phyloP scores from a whole-genome alignment of 2,113 vertebrate species.

The Perca flavescens region DNA sequence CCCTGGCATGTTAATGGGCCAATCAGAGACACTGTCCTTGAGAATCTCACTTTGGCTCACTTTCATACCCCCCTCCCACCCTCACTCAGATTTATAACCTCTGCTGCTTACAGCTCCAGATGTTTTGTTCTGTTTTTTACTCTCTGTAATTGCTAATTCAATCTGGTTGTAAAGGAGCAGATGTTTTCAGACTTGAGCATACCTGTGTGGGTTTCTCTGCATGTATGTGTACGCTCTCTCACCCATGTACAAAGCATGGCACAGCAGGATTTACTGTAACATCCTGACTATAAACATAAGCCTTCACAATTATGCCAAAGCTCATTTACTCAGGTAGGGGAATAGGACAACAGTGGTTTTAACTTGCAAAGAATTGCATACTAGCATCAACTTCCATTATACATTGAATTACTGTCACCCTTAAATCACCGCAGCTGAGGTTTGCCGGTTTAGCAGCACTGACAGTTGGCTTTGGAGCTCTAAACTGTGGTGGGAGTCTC shows the following conservation, averaged over 20 bases:
- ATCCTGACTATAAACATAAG: slow-evolving; percentile 76
- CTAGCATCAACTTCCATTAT: slow-evolving; percentile 71
- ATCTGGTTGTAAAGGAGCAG: slow-evolving; percentile 85
- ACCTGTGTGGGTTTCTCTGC: slow-evolving; percentile 70
- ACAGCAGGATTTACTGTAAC: slow-evolving; percentile 75
- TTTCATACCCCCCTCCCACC: slow-evolving; percentile 69
- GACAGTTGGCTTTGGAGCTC: slow-evolving; percentile 59
- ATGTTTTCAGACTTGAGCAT: slow-evolving; percentile 78
- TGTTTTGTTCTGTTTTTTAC: slow-evolving; percentile 85
- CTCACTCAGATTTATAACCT: slow-evolving; percentile 80
- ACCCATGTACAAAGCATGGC: slow-evolving; percentile 52
- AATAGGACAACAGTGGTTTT: slow-evolving; percentile 50
- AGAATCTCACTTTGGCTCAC: slow-evolving; percentile 82
- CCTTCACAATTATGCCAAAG: slow-evolving; percentile 64
- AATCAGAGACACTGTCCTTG: slow-evolving; percentile 83
- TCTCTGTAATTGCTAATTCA: slow-evolving; percentile 86
- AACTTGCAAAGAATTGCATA: slow-evolving; percentile 48
- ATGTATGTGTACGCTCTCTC: slow-evolving; percentile 32
- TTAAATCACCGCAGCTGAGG: slow-evolving; percentile 65
- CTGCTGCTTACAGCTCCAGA: slow-evolving; percentile 84
- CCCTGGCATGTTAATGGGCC: slow-evolving; percentile 80
- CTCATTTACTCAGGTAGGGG: slow-evolving; percentile 51
- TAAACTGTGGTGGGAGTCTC: slow-evolving; percentile 65
- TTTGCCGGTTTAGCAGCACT: slow-evolving; percentile 47
- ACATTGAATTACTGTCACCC: slow-evolving; percentile 54